Conservation (phyloP, 1,140 invertebrate species). For the Stratiolaelaps scimitus region DNA sequence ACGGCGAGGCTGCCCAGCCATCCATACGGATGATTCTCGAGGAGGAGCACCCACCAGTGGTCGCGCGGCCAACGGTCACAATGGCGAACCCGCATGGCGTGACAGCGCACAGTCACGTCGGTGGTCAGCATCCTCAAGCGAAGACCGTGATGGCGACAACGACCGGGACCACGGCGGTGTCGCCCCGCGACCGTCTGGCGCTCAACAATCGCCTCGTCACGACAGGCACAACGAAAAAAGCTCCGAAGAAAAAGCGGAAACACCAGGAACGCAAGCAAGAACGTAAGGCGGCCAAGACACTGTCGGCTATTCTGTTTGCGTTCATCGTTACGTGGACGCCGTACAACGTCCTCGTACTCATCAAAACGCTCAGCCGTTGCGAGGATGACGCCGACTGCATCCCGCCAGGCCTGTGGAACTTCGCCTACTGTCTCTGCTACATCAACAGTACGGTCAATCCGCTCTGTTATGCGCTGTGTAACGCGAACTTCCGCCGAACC, state of each 20-base stretch:
- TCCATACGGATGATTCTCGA: constrained; percentile 79
- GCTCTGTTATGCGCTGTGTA: constrained; percentile 92
- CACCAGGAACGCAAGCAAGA: constrained; percentile 92
- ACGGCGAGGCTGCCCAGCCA: constrained; percentile 43
- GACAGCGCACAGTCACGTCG: constrained; percentile 24
- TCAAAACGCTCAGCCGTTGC: constrained; percentile 69
- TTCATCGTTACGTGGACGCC: constrained; percentile 99
- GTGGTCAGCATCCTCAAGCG: constrained; percentile 13
- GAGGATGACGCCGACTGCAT: constrained; percentile 50
- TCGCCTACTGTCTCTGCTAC: constrained; percentile 97
- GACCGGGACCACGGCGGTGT: constrained; percentile 25
- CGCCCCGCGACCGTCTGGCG: constrained; percentile 57
- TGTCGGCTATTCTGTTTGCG: constrained; percentile 88
- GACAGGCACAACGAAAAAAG: constrained; percentile 46
- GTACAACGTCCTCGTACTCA: constrained; percentile 84
- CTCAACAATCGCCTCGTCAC: constrained; percentile 73
- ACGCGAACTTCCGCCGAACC: constrained; percentile 87
- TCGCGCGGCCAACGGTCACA: constrained; percentile 6
- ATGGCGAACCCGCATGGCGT: neutral
- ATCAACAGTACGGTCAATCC: constrained; percentile 60
- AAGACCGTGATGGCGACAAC: constrained; percentile 29
- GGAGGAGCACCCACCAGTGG: constrained; percentile 31
- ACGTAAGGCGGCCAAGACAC: constrained; percentile 94
- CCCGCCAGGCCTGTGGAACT: constrained; percentile 76
- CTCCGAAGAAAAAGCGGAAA: constrained; percentile 56